Evolutionary conservation across 1,140 invertebrate genomes (phyloP).

Genomic region (Charaxes varanes): DNA sequence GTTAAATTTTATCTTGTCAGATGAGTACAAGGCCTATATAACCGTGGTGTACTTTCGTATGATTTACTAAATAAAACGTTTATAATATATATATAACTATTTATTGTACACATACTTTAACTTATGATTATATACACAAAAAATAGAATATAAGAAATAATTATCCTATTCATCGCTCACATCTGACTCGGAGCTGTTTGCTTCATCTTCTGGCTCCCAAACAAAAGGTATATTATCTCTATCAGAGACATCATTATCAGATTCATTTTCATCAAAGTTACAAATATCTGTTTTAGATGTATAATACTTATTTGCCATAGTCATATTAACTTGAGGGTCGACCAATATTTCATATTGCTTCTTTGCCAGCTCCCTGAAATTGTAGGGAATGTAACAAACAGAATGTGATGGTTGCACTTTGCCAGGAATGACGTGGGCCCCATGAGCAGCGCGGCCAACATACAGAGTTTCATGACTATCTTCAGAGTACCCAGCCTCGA

Average conservation of each 20-base stretch:
- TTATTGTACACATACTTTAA: no score
- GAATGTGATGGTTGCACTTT: slow-evolving; percentile 75
- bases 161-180: no score
- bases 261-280: background rate
- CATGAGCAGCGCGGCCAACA: slow-evolving; percentile 80
- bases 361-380: slow-evolving; percentile 76
- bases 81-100: no score
- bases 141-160: no score
- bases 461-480: slow-evolving; percentile 76
- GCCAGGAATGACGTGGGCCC: slow-evolving; percentile 83
- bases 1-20: no score
- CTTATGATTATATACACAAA: no score
- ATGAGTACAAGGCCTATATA: no score
- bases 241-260: background rate
- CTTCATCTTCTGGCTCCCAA: no score
- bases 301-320: slow-evolving; percentile 4
- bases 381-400: slow-evolving; percentile 81
- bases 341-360: slow-evolving; percentile 36
- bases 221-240: no score
- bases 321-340: slow-evolving; percentile 78
- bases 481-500: slow-evolving; percentile 34
- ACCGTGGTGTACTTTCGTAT: no score
- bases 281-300: background rate
- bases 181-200: no score
- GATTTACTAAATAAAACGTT: no score